Evolutionary conservation across 2,888 invertebrate genomes (phyloP), one percentile per base, ranked within the genome.

Genomic region (Villa cingulata): DNA sequence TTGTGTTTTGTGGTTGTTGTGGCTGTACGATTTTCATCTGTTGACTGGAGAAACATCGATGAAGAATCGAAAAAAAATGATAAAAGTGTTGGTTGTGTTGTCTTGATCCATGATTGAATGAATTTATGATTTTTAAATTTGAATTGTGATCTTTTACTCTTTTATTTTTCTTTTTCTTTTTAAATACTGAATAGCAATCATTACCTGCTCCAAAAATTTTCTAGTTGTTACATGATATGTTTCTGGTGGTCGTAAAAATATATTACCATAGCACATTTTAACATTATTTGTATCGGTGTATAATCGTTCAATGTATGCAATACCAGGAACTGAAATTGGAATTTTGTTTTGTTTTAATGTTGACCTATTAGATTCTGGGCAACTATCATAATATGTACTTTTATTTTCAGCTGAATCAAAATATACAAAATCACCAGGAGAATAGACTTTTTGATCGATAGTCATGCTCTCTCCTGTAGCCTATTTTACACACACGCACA

Each of bases 141-240:
- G n/a, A n/a, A n/a, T n/a, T n/a, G n/a, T n/a, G n/a, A n/a, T n/a
- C n/a, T n/a, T n/a, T n/a, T n/a, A n/a, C n/a, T n/a, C n/a, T n/a
- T n/a, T n/a, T n/a, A n/a, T n/a, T n/a, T 23, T 23, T 23, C 23
- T 7, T 4, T 7, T 23, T 4, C 7, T 23, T 6, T 23, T 6
- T 7, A 23, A 23, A 23, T 6, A 23, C 23, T 23, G 23, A 23
- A 6, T 23, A 7, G 23, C 4, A 7, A 6, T 23, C 12, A 7
- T 39, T 51, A 55, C 58, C 50, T 91, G 91, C 58, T 95, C 89
- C 1, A 96, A 74, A 70, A 98, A 98, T 70, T 92, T 94, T 57
- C 96, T 78, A 0, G 92, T 91, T 14, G 91, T 86, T 9, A 94
- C 78, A 70, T 98, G 97, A 72, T 84, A 96, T 0, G 98, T 98